Conservation (phyloP, 2,797 vertebrate genomes). For the Malacoraja senta region DNA sequence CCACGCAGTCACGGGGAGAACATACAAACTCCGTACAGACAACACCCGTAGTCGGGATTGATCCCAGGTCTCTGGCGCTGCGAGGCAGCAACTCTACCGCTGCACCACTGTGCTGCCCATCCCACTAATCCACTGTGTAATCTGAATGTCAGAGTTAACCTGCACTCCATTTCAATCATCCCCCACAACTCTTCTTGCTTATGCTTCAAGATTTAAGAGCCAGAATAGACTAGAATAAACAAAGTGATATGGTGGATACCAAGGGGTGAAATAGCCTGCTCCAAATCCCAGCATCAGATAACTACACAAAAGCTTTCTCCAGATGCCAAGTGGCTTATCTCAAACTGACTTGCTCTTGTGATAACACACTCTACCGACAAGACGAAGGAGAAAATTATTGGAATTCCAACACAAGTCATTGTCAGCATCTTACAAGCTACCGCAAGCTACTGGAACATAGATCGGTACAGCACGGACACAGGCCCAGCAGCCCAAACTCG, state of each 20-base stretch:
- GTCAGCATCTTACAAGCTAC: not conserved
- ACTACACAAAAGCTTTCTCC: not conserved
- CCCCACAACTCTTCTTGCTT: not conserved
- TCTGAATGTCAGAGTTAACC: not conserved
- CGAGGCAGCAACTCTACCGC: too few species aligned
- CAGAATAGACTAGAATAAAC: not conserved
- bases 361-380: not conserved
- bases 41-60: too few species aligned
- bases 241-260: not conserved
- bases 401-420: not conserved
- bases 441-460: not conserved
- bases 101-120: too few species aligned
- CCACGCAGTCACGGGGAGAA: too few species aligned
- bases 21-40: too few species aligned
- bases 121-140: not conserved
- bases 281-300: not conserved
- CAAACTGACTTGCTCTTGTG: not conserved
- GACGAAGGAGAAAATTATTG: not conserved
- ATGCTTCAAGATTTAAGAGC: not conserved
- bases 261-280: not conserved
- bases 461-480: too few species aligned
- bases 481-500: too few species aligned
- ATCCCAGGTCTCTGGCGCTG: too few species aligned
- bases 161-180: not conserved
- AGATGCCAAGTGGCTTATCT: slow-evolving; percentile 15